Evolutionary conservation across 2,888 invertebrate genomes (phyloP).

Genomic region (Pyrrhia umbra): DNA sequence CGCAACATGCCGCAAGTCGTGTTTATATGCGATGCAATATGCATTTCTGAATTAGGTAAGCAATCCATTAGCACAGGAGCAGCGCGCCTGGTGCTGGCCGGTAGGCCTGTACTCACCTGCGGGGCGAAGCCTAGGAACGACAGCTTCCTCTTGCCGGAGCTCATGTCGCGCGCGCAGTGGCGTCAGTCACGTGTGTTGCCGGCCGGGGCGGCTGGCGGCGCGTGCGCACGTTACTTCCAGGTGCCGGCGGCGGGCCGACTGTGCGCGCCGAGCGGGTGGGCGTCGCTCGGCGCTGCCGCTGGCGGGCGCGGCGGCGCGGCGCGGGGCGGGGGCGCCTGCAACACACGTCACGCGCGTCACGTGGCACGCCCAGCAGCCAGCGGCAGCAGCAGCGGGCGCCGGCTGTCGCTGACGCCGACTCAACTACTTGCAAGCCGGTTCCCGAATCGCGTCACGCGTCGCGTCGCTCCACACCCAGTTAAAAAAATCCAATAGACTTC

Average conservation of each 20-base stretch:
- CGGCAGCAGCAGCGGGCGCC: background rate
- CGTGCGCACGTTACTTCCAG: conserved; percentile 40
- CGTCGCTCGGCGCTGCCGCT: conserved; percentile 17
- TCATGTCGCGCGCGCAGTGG: conserved; percentile 70
- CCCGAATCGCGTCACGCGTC: background rate
- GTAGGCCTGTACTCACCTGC: conserved; percentile 80
- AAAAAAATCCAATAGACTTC: too few relatives aligned
- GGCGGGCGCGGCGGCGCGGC: background rate
- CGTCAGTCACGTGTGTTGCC: conserved; percentile 49
- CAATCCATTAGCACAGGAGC: background rate
- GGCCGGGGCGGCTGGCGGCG: conserved; percentile 7
- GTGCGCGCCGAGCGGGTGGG: conserved; percentile 18
- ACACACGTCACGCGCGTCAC: conserved; percentile 1
- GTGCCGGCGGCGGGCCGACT: conserved; percentile 64
- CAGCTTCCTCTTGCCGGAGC: conserved; percentile 92
- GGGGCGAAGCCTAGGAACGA: conserved; percentile 93
- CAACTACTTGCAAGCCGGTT: too few relatives aligned
- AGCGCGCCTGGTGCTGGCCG: background rate
- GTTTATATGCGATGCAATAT: conserved; percentile 16
- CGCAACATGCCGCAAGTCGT: conserved; percentile 1
- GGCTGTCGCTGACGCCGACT: background rate
- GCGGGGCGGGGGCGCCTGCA: conserved; percentile 3
- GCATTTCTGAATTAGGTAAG: conserved; percentile 18
- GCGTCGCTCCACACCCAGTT: background rate
- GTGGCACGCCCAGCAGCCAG: background rate